phyloP scores from a whole-genome alignment of 2,888 invertebrate genomes.

The Oligia fasciuncula region DNA sequence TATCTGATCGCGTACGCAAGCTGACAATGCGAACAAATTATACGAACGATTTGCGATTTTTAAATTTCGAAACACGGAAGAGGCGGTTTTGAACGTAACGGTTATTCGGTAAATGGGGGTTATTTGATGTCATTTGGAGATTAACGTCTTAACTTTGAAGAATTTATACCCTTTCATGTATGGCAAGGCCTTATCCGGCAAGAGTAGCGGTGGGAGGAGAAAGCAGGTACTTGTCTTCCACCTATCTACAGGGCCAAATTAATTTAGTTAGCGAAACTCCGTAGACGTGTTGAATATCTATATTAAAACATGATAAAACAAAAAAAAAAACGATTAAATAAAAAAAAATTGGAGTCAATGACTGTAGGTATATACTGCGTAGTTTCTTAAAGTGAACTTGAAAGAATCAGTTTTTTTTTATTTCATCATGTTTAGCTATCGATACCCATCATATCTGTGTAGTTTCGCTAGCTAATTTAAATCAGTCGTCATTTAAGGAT shows the following conservation, averaged over 20 bases:
- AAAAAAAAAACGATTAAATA: too few species aligned
- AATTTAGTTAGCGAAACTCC: too few species aligned
- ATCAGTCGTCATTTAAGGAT: too few species aligned
- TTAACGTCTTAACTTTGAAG: conserved; percentile 23
- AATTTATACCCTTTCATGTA: background rate
- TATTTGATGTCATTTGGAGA: conserved; percentile 38
- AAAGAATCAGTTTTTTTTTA: too few species aligned
- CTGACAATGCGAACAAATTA: conserved; percentile 78
- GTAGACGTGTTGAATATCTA: too few species aligned
- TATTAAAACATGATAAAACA: too few species aligned
- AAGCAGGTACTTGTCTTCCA: background rate
- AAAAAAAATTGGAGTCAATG: too few species aligned
- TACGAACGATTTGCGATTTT: conserved; percentile 67
- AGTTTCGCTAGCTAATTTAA: background rate
- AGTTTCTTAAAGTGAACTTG: too few species aligned
- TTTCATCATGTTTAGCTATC: too few species aligned
- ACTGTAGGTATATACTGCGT: too few species aligned
- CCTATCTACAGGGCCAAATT: background rate
- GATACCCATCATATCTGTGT: background rate
- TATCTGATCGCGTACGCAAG: conserved; percentile 75
- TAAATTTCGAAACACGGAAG: conserved; percentile 72
- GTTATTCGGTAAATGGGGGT: conserved; percentile 45
- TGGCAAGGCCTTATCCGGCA: background rate
- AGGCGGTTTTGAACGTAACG: conserved; percentile 68
- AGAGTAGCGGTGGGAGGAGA: background rate